Conservation (phyloP, 64 coral and sea anemone genomes). For the Porites lutea region DNA sequence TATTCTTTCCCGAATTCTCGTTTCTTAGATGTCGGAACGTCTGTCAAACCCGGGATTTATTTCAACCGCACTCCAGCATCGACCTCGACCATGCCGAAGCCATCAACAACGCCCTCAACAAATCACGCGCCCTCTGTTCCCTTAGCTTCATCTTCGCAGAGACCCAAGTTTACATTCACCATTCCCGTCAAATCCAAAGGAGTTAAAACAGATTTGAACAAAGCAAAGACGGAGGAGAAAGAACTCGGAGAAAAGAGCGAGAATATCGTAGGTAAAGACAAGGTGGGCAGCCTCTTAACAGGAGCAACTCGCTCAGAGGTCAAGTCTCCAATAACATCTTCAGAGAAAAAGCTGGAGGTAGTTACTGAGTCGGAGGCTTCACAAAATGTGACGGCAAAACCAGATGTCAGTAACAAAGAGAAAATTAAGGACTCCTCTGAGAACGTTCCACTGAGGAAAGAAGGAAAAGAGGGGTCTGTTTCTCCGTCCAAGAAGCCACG, state of each 20-base stretch:
- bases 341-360: neutral
- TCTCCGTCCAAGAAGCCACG: conserved; percentile 79
- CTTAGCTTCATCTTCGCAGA: conserved; percentile 42
- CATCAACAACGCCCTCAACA: conserved; percentile 43
- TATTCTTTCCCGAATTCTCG: neutral
- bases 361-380: neutral
- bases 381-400: neutral
- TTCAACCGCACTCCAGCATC: conserved; percentile 25
- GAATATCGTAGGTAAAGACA: neutral
- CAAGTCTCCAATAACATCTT: conserved; percentile 36
- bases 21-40: conserved; percentile 68
- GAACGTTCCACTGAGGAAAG: conserved; percentile 60
- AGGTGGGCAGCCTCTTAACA: neutral
- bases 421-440: conserved; percentile 42
- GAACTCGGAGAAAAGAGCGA: neutral
- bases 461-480: conserved; percentile 31
- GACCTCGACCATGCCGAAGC: conserved; percentile 43
- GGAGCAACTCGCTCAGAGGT: neutral
- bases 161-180: conserved; percentile 78
- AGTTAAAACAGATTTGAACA: conserved; percentile 4
- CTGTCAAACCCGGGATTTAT: conserved; percentile 52
- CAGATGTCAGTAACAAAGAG: neutral
- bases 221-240: neutral
- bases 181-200: conserved; percentile 10
- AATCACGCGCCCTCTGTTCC: conserved; percentile 23